phyloP scores from a whole-genome alignment of 2,888 invertebrate genomes.

The Netelia virgata region DNA sequence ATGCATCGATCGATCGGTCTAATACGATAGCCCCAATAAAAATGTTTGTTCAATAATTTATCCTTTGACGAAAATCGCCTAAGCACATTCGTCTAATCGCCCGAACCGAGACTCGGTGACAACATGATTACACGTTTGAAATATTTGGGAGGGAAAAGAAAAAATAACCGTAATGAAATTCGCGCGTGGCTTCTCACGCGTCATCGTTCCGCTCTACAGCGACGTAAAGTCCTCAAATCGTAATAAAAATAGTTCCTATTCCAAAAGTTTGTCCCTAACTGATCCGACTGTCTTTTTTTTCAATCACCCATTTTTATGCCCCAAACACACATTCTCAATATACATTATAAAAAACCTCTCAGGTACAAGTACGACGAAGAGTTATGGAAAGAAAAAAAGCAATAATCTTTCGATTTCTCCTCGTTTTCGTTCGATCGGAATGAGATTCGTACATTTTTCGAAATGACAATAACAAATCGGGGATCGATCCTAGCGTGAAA shows the following conservation, averaged over 20 bases:
- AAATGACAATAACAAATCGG: not conserved
- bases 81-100: slow-evolving; percentile 14
- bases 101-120: not conserved
- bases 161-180: slow-evolving; percentile 1
- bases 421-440: slow-evolving; percentile 8
- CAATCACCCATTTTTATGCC: slow-evolving; percentile 1
- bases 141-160: slow-evolving; percentile 2
- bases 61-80: slow-evolving; percentile 10
- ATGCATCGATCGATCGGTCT: slow-evolving; percentile 43
- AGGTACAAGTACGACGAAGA: slow-evolving; percentile 70
- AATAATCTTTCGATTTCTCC: not conserved
- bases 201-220: slow-evolving; percentile 31
- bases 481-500: slow-evolving; percentile 6
- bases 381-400: slow-evolving; percentile 51
- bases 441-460: slow-evolving; percentile 34
- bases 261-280: slow-evolving; percentile 25
- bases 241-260: slow-evolving; percentile 62
- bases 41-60: not conserved
- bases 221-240: slow-evolving; percentile 43
- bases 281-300: slow-evolving; percentile 4
- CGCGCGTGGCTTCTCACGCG: not conserved
- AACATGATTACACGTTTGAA: slow-evolving; percentile 2
- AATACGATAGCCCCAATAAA: slow-evolving; percentile 1
- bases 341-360: slow-evolving; percentile 69
- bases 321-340: slow-evolving; percentile 45